Base-by-base conservation (phyloP, 2,888 invertebrate species). In the Callinectes sapidus region DNA sequence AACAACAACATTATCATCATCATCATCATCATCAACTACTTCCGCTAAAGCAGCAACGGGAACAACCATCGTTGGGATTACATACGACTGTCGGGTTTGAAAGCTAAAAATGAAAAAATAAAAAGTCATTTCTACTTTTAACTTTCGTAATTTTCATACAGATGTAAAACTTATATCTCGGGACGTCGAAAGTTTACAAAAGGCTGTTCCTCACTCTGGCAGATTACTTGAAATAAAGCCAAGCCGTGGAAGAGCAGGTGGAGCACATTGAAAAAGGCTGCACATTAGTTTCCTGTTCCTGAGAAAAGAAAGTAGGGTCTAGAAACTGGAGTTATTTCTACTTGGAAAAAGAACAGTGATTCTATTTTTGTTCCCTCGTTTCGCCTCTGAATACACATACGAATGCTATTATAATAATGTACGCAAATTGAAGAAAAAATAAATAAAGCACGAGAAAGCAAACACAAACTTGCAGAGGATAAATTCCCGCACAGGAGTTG, bases 91-190 rank as follows among this genome's bases (percentile, higher is more conserved):
- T 71, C 3, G 23, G 71, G 5, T 71, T 71, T 28, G 71, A 28
- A n/a, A 71, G 28, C n/a, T 71, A 28, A 71, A 71, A 6, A 71
- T 61, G 10, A 71, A 71, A 71, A n/a, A 8, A n/a, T 3, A 10
- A 23, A 71, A n/a, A n/a, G n/a, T n/a, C n/a, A n/a, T n/a, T 71
- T n/a, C 8, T 71, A 71, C 28, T 71, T 28, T 71, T 28, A 71
- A 71, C 71, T 71, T 71, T 71, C 71, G 71, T 28, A 71, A 71
- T n/a, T 71, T 71, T 71, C 71, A n/a, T 28, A 71, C 71, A 71
- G n/a, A 71, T 71, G 71, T 28, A 71, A 71, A 71, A 71, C 71
- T 71, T 71, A 23, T 10, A 71, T 71, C 71, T 71, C 10, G 28
- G 28, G 71, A n/a, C n/a, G 71, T 28, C 10, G 71, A 71, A 71